Conservation (phyloP, 2,113 vertebrate genomes). For the Centropus bengalensis region DNA sequence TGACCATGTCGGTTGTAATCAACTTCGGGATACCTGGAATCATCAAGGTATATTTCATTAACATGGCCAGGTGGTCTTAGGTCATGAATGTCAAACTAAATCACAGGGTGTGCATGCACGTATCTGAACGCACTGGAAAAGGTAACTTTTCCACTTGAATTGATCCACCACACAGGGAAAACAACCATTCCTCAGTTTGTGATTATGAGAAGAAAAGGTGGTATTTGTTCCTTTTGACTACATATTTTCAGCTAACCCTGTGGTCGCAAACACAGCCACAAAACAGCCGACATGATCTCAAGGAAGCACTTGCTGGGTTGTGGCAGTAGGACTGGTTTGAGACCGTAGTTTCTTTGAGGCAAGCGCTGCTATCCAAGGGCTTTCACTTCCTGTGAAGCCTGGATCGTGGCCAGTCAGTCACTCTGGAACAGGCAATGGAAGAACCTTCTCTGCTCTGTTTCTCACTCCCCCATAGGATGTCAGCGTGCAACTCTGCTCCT, state of each 20-base stretch:
- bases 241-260: not conserved
- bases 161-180: not conserved
- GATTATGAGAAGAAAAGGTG: not conserved
- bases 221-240: not conserved
- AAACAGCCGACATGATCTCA: not conserved
- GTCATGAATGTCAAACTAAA: not conserved
- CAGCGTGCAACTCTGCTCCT: slow-evolving; percentile 5
- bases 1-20: slow-evolving; percentile 92
- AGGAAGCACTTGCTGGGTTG: not conserved
- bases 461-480: slow-evolving; percentile 7
- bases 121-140: not conserved
- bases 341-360: not conserved
- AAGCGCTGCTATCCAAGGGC: rapidly evolving
- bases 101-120: not conserved
- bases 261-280: not conserved
- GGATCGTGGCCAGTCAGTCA: not conserved
- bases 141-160: not conserved
- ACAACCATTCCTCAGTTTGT: not conserved
- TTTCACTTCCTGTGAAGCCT: not conserved
- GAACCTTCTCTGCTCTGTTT: not conserved
- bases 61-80: not conserved
- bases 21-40: slow-evolving; percentile 87
- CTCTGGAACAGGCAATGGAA: not conserved
- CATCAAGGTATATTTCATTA: not conserved
- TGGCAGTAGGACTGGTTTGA: rapidly evolving